Evolutionary conservation across 2,888 invertebrate genomes (phyloP).

Genomic region (Epirrita christyi): DNA sequence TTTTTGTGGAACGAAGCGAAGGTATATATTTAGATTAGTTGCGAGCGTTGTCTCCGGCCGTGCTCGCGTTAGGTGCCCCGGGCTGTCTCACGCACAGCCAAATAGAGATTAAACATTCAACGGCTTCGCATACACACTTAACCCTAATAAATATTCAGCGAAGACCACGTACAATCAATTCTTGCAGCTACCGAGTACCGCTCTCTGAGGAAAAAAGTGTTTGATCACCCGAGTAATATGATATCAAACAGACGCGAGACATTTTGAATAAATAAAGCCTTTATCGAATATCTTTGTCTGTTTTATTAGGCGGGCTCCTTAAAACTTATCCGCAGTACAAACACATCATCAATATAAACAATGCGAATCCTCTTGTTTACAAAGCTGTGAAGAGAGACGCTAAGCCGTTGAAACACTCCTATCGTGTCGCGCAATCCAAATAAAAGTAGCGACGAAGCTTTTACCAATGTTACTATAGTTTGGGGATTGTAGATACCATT

Average conservation of each 20-base stretch:
- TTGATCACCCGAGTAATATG: slow-evolving; percentile 72
- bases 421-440: slow-evolving; percentile 43
- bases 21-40: slow-evolving; percentile 32
- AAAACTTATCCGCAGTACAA: slow-evolving; percentile 42
- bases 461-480: slow-evolving; percentile 39
- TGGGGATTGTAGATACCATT: slow-evolving; percentile 23
- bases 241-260: slow-evolving; percentile 68
- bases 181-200: slow-evolving; percentile 64
- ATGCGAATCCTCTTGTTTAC: slow-evolving; percentile 48
- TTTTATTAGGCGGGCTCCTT: slow-evolving; percentile 32
- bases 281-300: slow-evolving; percentile 47
- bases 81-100: slow-evolving; percentile 49
- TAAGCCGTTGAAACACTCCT: slow-evolving; percentile 53
- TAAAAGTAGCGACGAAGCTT: slow-evolving; percentile 49
- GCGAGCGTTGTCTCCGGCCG: slow-evolving; percentile 20
- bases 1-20: slow-evolving; percentile 37
- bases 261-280: slow-evolving; percentile 70
- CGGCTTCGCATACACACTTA: slow-evolving; percentile 82
- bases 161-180: slow-evolving; percentile 81
- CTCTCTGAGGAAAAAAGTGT: slow-evolving; percentile 70
- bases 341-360: slow-evolving; percentile 50
- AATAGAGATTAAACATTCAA: slow-evolving; percentile 83
- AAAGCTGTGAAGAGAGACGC: slow-evolving; percentile 40
- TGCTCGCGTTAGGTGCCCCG: slow-evolving; percentile 19
- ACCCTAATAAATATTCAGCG: slow-evolving; percentile 82